These are phyloP conservation scores for Rachycentron canadum DNA, from an alignment of 2,797 vertebrate genomes.

Conservation along the genomic window DNA sequence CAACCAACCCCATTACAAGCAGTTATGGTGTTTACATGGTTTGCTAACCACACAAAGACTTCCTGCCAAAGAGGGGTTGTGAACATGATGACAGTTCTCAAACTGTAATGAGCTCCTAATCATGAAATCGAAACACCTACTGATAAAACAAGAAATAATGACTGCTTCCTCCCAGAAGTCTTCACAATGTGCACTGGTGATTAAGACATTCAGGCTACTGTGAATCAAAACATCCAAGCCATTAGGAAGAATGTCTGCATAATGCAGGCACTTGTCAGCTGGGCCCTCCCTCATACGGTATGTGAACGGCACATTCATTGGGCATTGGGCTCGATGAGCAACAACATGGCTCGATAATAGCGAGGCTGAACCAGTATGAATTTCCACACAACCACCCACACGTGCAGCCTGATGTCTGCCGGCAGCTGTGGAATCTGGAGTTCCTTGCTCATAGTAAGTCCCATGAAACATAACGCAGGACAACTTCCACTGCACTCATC, in stretches of 20 bases:
- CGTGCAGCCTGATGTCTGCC: constrained; percentile 76
- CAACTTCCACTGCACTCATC: constrained; percentile 73
- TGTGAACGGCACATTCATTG: constrained; percentile 47
- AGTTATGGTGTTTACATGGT: constrained; percentile 34
- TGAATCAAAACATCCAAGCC: constrained; percentile 48
- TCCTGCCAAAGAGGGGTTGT: constrained; percentile 44
- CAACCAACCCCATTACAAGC: constrained; percentile 15
- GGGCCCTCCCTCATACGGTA: constrained; percentile 29
- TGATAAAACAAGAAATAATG: constrained; percentile 4
- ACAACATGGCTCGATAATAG: constrained; percentile 57
- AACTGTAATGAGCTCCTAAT: constrained; percentile 41
- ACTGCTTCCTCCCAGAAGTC: constrained; percentile 2
- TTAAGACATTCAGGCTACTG: constrained; percentile 39
- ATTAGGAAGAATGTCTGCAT: constrained; percentile 49
- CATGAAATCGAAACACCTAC: constrained; percentile 25
- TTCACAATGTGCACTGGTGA: neutral
- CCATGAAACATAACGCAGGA: constrained; percentile 81
- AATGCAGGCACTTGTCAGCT: constrained; percentile 38
- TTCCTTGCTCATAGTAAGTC: constrained; percentile 80
- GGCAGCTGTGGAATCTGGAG: constrained; percentile 82
- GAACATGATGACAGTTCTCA: constrained; percentile 33
- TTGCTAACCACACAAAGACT: constrained; percentile 40
- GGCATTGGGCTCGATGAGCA: constrained; percentile 51
- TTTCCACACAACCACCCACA: constrained; percentile 70
- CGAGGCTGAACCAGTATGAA: constrained; percentile 46